A percentile compares a stretch with the other conserved stretches of the same genome.
Evolutionary conservation across 1,140 invertebrate species (phyloP).

Genomic region (Acromyrmex charruanus): DNA sequence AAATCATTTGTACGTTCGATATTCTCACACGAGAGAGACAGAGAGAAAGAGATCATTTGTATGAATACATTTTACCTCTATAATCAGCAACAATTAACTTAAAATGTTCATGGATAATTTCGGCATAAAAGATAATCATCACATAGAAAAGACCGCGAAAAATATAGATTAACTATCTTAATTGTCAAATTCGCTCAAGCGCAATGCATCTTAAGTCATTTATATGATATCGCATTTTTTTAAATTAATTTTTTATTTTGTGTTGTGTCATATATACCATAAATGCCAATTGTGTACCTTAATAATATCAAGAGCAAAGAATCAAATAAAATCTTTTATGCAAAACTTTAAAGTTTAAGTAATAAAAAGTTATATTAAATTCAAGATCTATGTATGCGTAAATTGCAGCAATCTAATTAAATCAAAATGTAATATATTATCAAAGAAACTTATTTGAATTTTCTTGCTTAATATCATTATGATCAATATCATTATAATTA

Average conservation of each 20-base stretch:
- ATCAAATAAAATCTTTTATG: neutral
- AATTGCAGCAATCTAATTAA: neutral
- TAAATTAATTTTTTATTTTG: neutral
- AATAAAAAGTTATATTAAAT: conserved; percentile 6
- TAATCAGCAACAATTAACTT: neutral
- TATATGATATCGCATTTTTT: neutral
- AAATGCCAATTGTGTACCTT: neutral
- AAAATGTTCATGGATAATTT: neutral
- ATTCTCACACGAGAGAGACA: neutral
- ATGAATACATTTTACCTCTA: conserved; percentile 7
- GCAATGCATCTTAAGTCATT: neutral
- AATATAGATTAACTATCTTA: neutral
- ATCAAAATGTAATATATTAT: neutral
- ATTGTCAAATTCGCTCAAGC: neutral
- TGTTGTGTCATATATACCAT: neutral
- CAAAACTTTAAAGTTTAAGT: conserved; percentile 3
- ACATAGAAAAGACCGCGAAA: neutral
- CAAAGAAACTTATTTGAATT: neutral
- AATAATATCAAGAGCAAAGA: neutral
- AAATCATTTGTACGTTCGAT: conserved; percentile 1
- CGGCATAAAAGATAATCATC: neutral
- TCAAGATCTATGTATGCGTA: neutral
- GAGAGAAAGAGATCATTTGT: neutral
- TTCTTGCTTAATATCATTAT: neutral
- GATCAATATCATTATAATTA: neutral